Evolutionary conservation across 2,113 vertebrate genomes (phyloP), one percentile per base, ranked within the genome.

Genomic region (Carassius carassius): DNA sequence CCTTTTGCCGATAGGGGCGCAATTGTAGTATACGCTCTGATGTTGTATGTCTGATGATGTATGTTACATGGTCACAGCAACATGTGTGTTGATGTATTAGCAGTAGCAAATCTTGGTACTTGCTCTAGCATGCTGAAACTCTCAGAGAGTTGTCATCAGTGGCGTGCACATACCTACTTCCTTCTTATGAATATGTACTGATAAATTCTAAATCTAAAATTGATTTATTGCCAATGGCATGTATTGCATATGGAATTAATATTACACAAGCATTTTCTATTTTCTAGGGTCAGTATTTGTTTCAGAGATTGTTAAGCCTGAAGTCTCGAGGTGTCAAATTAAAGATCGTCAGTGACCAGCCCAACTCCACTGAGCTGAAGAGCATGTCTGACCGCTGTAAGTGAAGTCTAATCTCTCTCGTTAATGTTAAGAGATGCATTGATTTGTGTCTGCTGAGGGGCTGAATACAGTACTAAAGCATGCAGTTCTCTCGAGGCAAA

Each of bases 291-390:
- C 89, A 89, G 32, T 86, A 87, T 84, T 86, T 95, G 84, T 90
- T 95, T 81, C 90, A 92, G 84, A 91, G 85, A 74, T 91, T 95
- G 60, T 88, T 92, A 87, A 91, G 86, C 23, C 90, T 95, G 69
- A 93, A 94, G 65, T 84, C 92, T 16, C 92, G 62, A 86, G 85
- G 87, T 67, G 73, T 95, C 86, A 91, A 91, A 77, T 91, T 95
- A 89, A 95, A 92, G 89, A 92, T 95, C 63, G 93, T 93, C 84
- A 94, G 92, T 4, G 94, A 89, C 35, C 86, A 89, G 13, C 77
- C 63, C 6, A 73, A 93, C 76, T 94, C 92, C 0, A 0, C 75
- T 12, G 95, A 95, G 87, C 91, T 95, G 58, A 82, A 19, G 8
- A 82, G 49, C 5, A 92, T 95, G 32, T 87, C 79, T 85, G 89